Evolutionary conservation across 2,797 vertebrate species (phyloP), one percentile per base, ranked within the genome.

Genomic region (Pantherophis vulpinus): DNA sequence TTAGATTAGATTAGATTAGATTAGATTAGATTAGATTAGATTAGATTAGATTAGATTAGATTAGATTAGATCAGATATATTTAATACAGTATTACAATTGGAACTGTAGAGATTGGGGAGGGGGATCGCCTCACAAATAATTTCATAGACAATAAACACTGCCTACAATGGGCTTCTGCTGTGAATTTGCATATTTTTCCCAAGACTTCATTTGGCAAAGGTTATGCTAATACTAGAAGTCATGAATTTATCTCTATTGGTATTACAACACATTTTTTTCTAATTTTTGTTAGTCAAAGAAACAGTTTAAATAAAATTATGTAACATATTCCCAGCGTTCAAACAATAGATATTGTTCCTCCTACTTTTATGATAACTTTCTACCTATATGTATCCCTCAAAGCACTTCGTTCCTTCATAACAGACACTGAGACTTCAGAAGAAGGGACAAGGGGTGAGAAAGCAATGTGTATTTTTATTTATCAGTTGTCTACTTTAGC

Each of bases 401-500:
- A 37, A 13, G 89, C 51, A 86, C 92, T 94, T 93, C 54, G 93
- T 87, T 93, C 47, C 94, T 96, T 54, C 66, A 87, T 95, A 97
- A 95, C 95, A 97, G 95, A 94, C 90, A 54, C 91, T 66, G 60
- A 89, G 96, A 98, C 97, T 97, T 98, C 97, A 97, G 97, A 97
- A 98, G 32, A 25, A 29, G 2, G 54, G 29, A 4, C 74, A 59
- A 51, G 25, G 54, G 96, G 94, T 94, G 93, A 97, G 97, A 98
- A 98, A 98, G 97, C 92, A 7, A 95, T 96, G 96, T 97, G 96
- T 96, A 97, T 98, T 98, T 98, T 97, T 98, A 98, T 98, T 98
- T 97, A 98, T 99, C 98, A 98, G 97, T 96, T 94, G 95, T 98
- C 97, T 95, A 93, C 96, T 97, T 97, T 97, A 97, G 97, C 93